phyloP scores from a whole-genome alignment of 2,113 vertebrate species.

The Zosterops hypoxanthus region DNA sequence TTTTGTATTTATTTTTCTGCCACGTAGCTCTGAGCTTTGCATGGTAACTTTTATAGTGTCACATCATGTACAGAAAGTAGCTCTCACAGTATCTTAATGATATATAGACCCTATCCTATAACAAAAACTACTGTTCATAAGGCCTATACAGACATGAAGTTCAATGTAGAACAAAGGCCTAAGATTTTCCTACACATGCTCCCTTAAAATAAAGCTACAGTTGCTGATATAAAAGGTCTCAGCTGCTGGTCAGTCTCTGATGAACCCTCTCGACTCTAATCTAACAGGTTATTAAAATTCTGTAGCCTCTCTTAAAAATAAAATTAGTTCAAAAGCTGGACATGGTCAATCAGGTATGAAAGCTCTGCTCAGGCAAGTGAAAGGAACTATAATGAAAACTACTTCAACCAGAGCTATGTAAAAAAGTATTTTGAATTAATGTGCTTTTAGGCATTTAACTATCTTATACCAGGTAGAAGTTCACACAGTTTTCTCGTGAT shows the following conservation, averaged over 20 bases:
- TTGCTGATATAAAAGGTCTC: background rate
- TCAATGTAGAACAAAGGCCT: background rate
- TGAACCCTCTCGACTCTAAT: background rate
- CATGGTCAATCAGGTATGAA: conserved; percentile 6
- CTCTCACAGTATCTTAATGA: background rate
- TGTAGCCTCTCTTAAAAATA: background rate
- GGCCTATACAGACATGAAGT: background rate
- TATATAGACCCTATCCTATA: background rate
- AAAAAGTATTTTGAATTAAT: conserved; percentile 10
- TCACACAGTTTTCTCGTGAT: background rate
- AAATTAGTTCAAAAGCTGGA: background rate
- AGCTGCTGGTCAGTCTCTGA: background rate
- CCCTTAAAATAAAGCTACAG: background rate
- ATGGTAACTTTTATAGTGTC: background rate
- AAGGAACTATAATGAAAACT: conserved; percentile 5
- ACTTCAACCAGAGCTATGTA: conserved; percentile 1
- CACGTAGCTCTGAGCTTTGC: background rate
- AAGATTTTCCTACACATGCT: background rate
- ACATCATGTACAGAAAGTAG: background rate
- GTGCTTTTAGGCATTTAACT: conserved; percentile 34
- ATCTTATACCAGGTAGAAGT: background rate
- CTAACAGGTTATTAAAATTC: background rate
- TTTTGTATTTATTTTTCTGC: background rate
- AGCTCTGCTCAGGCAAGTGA: background rate
- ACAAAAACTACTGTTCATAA: background rate